Evolutionary conservation across 2,888 invertebrate species (phyloP), one percentile per base, ranked within the genome.

Genomic region (Abrostola tripartita): DNA sequence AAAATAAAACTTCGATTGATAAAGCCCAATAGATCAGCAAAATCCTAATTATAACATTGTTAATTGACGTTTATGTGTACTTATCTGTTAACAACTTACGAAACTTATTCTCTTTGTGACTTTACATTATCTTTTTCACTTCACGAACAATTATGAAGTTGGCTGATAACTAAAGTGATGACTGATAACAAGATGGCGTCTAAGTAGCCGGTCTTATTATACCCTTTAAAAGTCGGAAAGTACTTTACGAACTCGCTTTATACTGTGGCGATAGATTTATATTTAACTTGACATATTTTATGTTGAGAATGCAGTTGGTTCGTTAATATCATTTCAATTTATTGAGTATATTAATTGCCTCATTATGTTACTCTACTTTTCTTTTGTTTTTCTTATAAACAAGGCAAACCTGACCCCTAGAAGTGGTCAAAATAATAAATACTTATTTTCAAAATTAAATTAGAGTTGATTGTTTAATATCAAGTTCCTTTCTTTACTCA

Each of bases 121-220:
- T 40, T 65, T 38, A 6, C 44, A 51, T 72, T 69, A 72, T 78
- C 75, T 67, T 61, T 24, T 63, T 52, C 38, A 63, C n/a, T n/a
- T n/a, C n/a, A 59, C 60, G 44, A 66, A 56, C 53, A 72, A 69
- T 67, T 78, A 78, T 64, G 61, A 57, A 78, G 78, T 69, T 14
- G 12, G 5, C 53, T 74, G 76, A 76, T 78, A 76, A 69, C 37
- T 10, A 38, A 36, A 54, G 54, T 50, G 55, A 47, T 60, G 68
- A 62, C 79, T 76, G 79, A 78, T 78, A 74, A 76, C 40, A 61
- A 10, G n/a, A 41, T 58, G 55, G 49, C 60, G 60, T 56, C 38
- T 7, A 47, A 67, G 76, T 62, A 65, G 63, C 52, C 56, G 47
- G 52, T 47, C 38, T 24, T 57, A 60, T 54, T 54, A 37, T 57